Evolutionary conservation across 2,797 vertebrate species (phyloP).

Genomic region (Poecilia wingei): DNA sequence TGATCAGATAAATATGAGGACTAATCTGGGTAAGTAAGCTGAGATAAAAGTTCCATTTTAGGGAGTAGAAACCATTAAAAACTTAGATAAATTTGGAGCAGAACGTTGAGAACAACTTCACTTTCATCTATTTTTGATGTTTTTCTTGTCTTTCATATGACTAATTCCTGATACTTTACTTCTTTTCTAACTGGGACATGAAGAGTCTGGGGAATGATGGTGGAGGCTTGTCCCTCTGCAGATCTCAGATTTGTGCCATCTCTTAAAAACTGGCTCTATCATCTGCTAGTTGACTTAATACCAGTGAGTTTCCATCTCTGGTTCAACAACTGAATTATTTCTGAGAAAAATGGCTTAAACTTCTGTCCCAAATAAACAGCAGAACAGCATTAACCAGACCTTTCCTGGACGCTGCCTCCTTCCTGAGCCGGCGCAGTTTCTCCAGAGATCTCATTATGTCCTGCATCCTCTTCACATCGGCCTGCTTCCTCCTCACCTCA

Average conservation of each 20-base stretch:
- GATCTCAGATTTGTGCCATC: neutral
- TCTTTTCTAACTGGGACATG: neutral
- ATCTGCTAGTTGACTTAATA: neutral
- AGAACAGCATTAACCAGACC: slow-evolving; percentile 71
- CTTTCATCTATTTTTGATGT: neutral
- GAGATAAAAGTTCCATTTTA: too few species aligned
- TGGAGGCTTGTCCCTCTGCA: neutral
- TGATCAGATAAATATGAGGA: neutral
- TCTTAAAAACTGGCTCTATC: neutral
- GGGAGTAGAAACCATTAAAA: neutral
- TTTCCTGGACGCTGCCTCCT: slow-evolving; percentile 92
- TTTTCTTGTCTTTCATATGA: neutral
- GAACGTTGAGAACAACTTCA: neutral
- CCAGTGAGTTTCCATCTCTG: neutral
- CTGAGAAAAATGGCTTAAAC: neutral
- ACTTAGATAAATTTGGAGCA: neutral
- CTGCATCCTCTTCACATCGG: slow-evolving; percentile 91
- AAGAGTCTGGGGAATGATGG: neutral
- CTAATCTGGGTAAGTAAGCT: neutral
- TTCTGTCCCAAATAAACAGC: neutral
- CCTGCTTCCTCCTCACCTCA: slow-evolving; percentile 93
- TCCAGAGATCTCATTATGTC: slow-evolving; percentile 90
- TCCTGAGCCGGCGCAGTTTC: slow-evolving; percentile 91
- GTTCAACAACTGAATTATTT: neutral
- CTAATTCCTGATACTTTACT: neutral